Base-by-base conservation (phyloP, 2,888 invertebrate genomes). In the Aelia acuminata region DNA sequence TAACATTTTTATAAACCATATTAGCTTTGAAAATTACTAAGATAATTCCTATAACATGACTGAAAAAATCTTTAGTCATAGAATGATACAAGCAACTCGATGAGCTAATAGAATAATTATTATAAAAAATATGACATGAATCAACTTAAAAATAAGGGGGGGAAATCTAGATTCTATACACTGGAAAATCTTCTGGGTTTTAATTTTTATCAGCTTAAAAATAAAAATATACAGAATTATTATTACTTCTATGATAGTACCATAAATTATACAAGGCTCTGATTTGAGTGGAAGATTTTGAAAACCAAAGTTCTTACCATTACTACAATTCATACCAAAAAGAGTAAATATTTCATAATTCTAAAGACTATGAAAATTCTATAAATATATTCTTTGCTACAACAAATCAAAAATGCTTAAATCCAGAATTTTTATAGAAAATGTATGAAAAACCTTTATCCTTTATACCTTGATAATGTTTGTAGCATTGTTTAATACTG, bases 401-500 rank as follows among this genome's bases (percentile, higher is more conserved):
- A 2, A 26, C 1, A 26, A 1, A 53, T 20, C 15, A 53, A 8
- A 26, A 53, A 1, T 20, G 10, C 1, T 11, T 26, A 53, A 1
- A 8, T 22, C 1, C 3, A n/a, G 10, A n/a, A 53, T 8, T 22
- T 57, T 57, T 57, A 11, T 26, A 26, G n/a, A 26, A 11, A 57
- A 26, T n/a, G 22, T 53, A n/a, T 3, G 1, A 35, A 35, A n/a
- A 35, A 70, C 5, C 4, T 18, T 70, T 35, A 70, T 13, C 63
- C n/a, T 70, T 35, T 35, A 70, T 70, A 70, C 63, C 63, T 70
- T 35, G 63, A 70, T 35, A 35, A 70, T 70, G 18, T 70, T 35
- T 70, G 31, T 31, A 18, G 63, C 63, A 70, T 70, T 70, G 63
- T 70, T 70, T 35, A 35, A 70, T 35, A 7, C 10, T 18, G 31